These are phyloP conservation scores for Cryptophagus acutangulus DNA, from an alignment of 2,888 invertebrate species.

Conservation along the genomic window DNA sequence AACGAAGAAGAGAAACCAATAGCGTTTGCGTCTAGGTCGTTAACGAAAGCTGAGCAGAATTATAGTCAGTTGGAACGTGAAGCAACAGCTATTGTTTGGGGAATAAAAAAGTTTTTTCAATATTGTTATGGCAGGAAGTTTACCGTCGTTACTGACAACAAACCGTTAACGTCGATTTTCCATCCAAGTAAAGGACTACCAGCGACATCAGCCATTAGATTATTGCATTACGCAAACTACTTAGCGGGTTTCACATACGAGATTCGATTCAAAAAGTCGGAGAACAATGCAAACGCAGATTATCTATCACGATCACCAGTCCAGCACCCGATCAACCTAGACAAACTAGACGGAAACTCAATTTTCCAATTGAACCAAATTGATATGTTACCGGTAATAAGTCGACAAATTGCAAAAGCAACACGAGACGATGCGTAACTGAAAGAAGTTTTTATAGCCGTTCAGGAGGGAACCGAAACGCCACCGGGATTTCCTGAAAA, in stretches of 20 bases:
- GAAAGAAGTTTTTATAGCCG: too few relatives aligned
- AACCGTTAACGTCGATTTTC: slow-evolving; percentile 10
- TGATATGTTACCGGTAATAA: too few relatives aligned
- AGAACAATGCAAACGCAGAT: not conserved
- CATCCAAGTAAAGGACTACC: slow-evolving; percentile 2
- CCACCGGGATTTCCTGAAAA: not conserved
- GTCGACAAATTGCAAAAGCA: too few relatives aligned
- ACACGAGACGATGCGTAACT: too few relatives aligned
- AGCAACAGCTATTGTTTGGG: slow-evolving; percentile 28
- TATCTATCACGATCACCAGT: not conserved
- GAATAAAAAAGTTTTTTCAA: slow-evolving; percentile 14
- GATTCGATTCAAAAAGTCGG: not conserved
- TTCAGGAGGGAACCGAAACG: too few relatives aligned
- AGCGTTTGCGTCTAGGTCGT: slow-evolving; percentile 26
- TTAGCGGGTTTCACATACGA: not conserved
- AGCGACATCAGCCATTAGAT: not conserved
- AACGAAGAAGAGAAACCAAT: slow-evolving; percentile 31
- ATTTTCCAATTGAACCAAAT: too few relatives aligned
- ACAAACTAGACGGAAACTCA: too few relatives aligned
- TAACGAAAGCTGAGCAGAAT: slow-evolving; percentile 13
- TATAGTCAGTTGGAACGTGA: slow-evolving; percentile 36
- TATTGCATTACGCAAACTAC: not conserved
- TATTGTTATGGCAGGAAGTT: slow-evolving; percentile 19
- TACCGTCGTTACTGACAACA: slow-evolving; percentile 17
- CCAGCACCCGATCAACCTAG: too few relatives aligned